A percentile compares a stretch with the other conserved stretches of the same genome.
Conservation (phyloP, 2,888 invertebrate genomes). For the Lissonota sp. region DNA sequence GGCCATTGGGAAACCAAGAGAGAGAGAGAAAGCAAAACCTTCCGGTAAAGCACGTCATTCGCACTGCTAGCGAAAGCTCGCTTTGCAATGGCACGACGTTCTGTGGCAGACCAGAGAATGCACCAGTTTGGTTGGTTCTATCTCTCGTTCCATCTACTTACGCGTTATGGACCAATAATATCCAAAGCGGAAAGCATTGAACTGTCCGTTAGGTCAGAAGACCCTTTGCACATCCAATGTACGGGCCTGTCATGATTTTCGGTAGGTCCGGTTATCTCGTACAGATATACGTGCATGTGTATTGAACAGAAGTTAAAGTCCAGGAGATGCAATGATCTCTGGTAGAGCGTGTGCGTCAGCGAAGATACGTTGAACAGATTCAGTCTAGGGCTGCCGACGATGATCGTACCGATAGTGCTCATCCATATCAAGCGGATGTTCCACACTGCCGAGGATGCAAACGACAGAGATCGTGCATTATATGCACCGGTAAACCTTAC, state of each 20-base stretch:
- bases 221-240: neutral
- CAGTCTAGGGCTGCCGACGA: no score
- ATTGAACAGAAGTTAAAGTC: neutral
- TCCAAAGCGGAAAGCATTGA: neutral
- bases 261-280: neutral
- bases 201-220: neutral
- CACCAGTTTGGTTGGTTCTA: conserved; percentile 21
- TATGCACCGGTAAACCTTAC: conserved; percentile 16
- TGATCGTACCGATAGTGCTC: neutral
- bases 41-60: conserved; percentile 51
- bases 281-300: neutral
- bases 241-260: neutral
- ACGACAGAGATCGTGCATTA: neutral
- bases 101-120: conserved; percentile 30
- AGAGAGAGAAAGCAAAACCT: conserved; percentile 26
- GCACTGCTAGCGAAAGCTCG: conserved; percentile 23
- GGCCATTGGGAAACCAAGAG: conserved; percentile 43
- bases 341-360: no score
- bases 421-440: conserved; percentile 17
- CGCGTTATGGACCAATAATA: conserved; percentile 52
- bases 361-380: no score
- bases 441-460: conserved; percentile 21
- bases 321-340: no score
- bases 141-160: conserved; percentile 39
- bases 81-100: conserved; percentile 4